Conservation (phyloP, 2,113 vertebrate species). For the Abramis brama region DNA sequence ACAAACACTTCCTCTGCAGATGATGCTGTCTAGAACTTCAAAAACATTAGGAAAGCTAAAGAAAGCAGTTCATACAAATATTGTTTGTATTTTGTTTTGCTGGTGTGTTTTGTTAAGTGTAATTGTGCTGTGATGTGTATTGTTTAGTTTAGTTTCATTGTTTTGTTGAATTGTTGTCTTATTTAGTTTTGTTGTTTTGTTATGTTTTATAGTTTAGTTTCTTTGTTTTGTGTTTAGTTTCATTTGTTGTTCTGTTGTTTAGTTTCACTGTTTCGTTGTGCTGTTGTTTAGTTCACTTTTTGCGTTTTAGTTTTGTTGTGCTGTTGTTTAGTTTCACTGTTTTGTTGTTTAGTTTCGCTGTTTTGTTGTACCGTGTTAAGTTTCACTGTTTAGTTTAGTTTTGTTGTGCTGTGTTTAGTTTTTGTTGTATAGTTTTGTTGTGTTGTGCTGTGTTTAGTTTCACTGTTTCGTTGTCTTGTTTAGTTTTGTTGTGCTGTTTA, state of each 20-base stretch:
- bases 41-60: not conserved
- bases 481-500: not conserved
- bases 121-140: not conserved
- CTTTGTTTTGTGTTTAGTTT: not conserved
- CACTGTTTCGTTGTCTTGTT: not conserved
- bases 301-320: too few relatives aligned
- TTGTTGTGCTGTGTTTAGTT: too few relatives aligned
- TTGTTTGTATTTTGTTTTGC: not conserved
- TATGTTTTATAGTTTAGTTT: not conserved
- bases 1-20: not conserved
- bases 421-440: too few relatives aligned
- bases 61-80: not conserved
- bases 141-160: not conserved
- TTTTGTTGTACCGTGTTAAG: too few relatives aligned
- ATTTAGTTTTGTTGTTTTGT: not conserved
- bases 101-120: not conserved
- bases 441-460: not conserved
- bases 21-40: not conserved
- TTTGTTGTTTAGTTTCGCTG: too few relatives aligned
- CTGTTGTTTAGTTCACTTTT: not conserved
- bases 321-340: too few relatives aligned
- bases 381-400: too few relatives aligned
- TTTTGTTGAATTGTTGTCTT: not conserved
- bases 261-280: not conserved
- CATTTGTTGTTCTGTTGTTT: not conserved